Evolutionary conservation across 2,797 vertebrate species (phyloP), one percentile per base, ranked within the genome.

Genomic region (Salmo trutta): DNA sequence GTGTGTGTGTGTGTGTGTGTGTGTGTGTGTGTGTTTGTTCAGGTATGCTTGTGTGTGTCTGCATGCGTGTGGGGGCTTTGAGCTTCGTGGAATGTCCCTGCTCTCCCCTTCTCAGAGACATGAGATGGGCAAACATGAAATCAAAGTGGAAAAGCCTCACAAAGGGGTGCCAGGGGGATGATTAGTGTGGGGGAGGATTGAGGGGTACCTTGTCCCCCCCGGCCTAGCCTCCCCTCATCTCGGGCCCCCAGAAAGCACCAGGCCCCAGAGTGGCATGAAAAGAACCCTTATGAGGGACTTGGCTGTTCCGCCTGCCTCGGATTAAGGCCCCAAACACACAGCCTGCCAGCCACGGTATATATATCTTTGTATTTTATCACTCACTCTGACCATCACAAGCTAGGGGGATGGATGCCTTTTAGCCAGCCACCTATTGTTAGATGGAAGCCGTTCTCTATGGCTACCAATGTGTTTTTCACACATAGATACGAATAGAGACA

Each of bases 91-190:
- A 90, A 91, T 87, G 82, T 89, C 86, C 91, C 79, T 77, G 83
- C 86, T 86, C 75, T 69, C 76, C 85, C 76, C 78, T 70, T 88
- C 85, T 78, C 75, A 16, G 66, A 91, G 83, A 86, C 83, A 84
- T 62, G 87, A 94, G 78, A 90, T 85, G 88, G 91, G 88, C 85
- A 89, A 92, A 91, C 85, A 90, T 92, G 93, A 96, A 96, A 95
- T 93, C 92, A 92, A 91, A 94, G 90, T 91, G 91, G 93, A 94
- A 95, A 93, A 93, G 91, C 82, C 31, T 71, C 88, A 95, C 92
- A 92, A 94, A 92, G 88, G 87, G 88, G 87, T 90, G 86, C 81
- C 89, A 87, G 86, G 84, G 91, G 87, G 88, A 92, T 90, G 92
- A 92, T 90, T 85, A 91, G 87, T 83, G 79, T 84, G 68, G 29